Percentiles rank a stretch among this genome's conserved stretches.
These are phyloP conservation scores for Condylostylus longicornis DNA, from an alignment of 1,140 invertebrate species.

Conservation along the genomic window DNA sequence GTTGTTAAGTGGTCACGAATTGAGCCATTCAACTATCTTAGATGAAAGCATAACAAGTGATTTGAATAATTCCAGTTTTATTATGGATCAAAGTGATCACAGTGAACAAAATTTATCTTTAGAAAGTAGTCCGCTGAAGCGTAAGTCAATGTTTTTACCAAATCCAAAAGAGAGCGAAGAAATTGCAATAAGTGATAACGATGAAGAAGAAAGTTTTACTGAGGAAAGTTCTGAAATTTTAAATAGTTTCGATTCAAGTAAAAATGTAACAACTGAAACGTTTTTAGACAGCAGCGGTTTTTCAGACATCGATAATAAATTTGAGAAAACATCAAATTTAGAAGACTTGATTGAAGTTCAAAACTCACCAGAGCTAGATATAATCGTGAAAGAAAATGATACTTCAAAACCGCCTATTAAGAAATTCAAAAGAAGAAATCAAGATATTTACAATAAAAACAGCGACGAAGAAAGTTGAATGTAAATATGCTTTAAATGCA, in stretches of 20 bases:
- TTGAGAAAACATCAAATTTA: neutral
- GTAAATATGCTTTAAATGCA: neutral
- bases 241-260: too few species aligned
- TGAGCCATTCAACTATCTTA: constrained; percentile 10
- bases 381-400: constrained; percentile 1
- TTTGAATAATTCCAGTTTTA: constrained; percentile 7
- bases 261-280: neutral
- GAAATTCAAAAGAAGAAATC: constrained; percentile 35
- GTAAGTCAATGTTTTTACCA: constrained; percentile 6
- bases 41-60: constrained; percentile 6
- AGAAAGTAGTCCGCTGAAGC: constrained; percentile 7
- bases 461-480: constrained; percentile 11
- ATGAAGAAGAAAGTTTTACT: neutral
- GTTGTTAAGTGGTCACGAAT: constrained; percentile 24
- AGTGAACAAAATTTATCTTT: neutral
- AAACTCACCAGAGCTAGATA: neutral
- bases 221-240: too few species aligned
- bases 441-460: constrained; percentile 26
- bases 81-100: neutral
- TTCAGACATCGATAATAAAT: neutral
- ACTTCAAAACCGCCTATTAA: constrained; percentile 19
- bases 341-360: constrained; percentile 1
- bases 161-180: constrained; percentile 5
- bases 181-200: neutral
- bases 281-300: neutral